These are phyloP conservation scores for Otus scops DNA, from an alignment of 2,797 vertebrate genomes.

Conservation along the genomic window DNA sequence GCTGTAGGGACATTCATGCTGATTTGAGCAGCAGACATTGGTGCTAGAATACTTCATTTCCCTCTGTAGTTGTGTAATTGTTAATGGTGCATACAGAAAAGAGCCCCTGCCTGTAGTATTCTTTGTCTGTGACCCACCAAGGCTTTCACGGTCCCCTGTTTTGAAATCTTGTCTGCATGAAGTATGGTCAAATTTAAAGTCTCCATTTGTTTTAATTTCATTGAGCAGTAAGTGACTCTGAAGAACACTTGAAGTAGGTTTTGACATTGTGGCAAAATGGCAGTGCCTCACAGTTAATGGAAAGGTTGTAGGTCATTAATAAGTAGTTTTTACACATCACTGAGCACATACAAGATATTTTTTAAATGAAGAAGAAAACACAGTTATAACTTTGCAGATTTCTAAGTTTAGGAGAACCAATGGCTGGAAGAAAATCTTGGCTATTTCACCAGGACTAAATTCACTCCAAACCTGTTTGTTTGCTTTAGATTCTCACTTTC, in stretches of 20 bases:
- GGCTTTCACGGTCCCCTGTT: background rate
- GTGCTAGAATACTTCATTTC: background rate
- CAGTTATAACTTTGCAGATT: background rate
- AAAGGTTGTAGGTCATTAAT: background rate
- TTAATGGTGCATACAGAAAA: background rate
- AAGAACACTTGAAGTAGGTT: background rate
- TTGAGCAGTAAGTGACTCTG: background rate
- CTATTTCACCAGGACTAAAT: background rate
- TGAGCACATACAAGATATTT: background rate
- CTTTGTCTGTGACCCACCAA: background rate
- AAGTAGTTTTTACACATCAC: background rate
- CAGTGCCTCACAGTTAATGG: background rate
- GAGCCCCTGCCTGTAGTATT: background rate
- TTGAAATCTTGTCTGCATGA: background rate
- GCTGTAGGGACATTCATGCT: background rate
- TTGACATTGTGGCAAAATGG: background rate
- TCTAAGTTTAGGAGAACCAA: background rate
- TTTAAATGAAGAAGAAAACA: background rate
- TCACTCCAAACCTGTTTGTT: background rate
- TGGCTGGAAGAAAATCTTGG: background rate
- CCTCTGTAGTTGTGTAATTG: background rate
- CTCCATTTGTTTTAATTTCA: background rate
- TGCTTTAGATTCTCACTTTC: background rate
- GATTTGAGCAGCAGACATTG: background rate
- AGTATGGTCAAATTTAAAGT: background rate